Base-by-base conservation (phyloP, 2,113 vertebrate species). In the Fulmarus glacialis region DNA sequence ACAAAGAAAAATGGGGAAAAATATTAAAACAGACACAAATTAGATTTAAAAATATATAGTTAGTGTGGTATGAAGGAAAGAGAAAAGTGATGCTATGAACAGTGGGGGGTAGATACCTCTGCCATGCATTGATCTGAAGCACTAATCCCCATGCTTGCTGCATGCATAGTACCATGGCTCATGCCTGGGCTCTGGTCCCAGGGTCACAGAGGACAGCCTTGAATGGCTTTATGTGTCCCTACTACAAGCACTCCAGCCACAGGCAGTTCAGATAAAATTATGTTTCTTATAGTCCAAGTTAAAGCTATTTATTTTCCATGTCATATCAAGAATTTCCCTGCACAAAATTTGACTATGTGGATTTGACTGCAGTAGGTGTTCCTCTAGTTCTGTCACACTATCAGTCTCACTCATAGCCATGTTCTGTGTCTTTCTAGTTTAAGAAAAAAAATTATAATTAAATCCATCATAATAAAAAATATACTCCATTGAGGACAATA, bases 1-100 rank as follows among this genome's bases (percentile, higher is more conserved):
- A 38, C 7, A 13, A 17, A 58, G 8, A 21, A 70, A 74, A 73
- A 38, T 6, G 3, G 1, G 4, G 3, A 6, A 0, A 56, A 93
- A 79, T 43, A 70, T 15, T 48, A 27, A 87, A 93, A 52, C 2
- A 50, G 10, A 17, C 18, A 40, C 24, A 74, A 56, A 50, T 48
- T 50, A 50, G 4, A 75, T 67, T 38, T 29, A 3, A n/a, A 75
- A 50, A 21, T 56, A 10, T 11, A 29, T 4, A 59, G 22, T 24
- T 16, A 66, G 4, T 16, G 12, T 59, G 30, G 62, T 50, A 58
- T 23, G 48, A 55, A 60, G 22, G 15, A 34, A 77, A 72, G 63
- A 56, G 34, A 27, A 60, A 90, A 12, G 16, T 32, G 38, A 21
- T 48, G 11, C 9, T 74, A 1, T 20, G 19, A 42, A 34, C 16